Evolutionary conservation across 2,888 invertebrate genomes (phyloP).

Genomic region (Drosophila diplacantha): DNA sequence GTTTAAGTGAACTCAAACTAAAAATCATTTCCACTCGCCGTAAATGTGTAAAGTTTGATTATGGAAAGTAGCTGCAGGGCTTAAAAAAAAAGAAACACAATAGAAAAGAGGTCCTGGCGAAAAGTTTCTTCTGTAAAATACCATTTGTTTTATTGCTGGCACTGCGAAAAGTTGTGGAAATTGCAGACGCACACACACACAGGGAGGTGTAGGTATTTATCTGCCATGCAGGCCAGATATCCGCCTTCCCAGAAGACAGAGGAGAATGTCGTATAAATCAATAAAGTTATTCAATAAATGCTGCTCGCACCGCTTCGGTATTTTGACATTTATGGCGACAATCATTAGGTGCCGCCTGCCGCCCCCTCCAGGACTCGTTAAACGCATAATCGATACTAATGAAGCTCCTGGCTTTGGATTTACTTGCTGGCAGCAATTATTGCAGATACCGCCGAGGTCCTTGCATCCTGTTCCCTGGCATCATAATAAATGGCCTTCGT

Average conservation of each 20-base stretch:
- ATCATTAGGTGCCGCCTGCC: conserved; percentile 48
- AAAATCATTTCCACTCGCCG: conserved; percentile 52
- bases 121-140: conserved; percentile 64
- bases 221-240: conserved; percentile 7
- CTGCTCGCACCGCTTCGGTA: conserved; percentile 46
- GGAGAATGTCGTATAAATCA: conserved; percentile 54
- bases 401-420: conserved; percentile 64
- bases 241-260: background rate
- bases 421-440: conserved; percentile 66
- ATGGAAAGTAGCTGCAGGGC: conserved; percentile 39
- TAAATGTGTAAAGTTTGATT: conserved; percentile 67
- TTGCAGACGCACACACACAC: conserved; percentile 45
- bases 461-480: conserved; percentile 47
- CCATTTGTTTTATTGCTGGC: conserved; percentile 67
- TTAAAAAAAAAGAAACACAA: background rate
- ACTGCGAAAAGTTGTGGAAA: conserved; percentile 59
- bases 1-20: conserved; percentile 11
- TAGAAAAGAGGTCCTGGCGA: conserved; percentile 40
- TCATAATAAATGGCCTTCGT: conserved; percentile 62
- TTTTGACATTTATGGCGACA: conserved; percentile 67
- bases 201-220: conserved; percentile 6
- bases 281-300: conserved; percentile 67
- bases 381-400: conserved; percentile 69
- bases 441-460: conserved; percentile 27
- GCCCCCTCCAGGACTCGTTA: conserved; percentile 48